A percentile compares a stretch with the other conserved stretches of the same genome.
Evolutionary conservation across 2,797 vertebrate species (phyloP).

Genomic region (Anisognathus igniventris): DNA sequence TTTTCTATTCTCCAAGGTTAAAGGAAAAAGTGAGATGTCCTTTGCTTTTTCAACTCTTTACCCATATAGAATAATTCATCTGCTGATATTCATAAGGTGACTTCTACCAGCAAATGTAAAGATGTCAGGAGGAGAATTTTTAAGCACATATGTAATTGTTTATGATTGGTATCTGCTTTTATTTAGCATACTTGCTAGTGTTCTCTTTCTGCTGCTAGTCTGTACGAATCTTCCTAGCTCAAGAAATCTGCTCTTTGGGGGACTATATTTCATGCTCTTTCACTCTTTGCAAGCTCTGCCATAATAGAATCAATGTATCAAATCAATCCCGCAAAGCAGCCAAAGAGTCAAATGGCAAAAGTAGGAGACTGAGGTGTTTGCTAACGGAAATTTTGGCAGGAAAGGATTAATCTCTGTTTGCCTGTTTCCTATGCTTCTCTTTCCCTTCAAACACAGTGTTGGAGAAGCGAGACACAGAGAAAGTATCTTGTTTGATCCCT

Average conservation of each 20-base stretch:
- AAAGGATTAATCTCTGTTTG: slow-evolving; percentile 12
- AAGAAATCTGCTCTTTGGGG: slow-evolving; percentile 49
- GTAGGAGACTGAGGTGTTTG: neutral
- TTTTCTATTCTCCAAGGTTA: slow-evolving; percentile 74
- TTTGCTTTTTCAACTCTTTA: slow-evolving; percentile 67
- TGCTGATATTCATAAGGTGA: slow-evolving; percentile 71
- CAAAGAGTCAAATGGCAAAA: neutral
- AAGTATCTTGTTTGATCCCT: neutral
- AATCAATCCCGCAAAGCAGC: slow-evolving; percentile 29
- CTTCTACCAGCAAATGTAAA: slow-evolving; percentile 67
- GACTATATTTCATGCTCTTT: slow-evolving; percentile 55
- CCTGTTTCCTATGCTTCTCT: neutral
- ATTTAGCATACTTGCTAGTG: slow-evolving; percentile 66
- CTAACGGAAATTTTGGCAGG: slow-evolving; percentile 23
- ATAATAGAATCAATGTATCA: slow-evolving; percentile 66
- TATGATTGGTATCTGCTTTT: slow-evolving; percentile 70
- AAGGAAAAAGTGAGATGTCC: slow-evolving; percentile 73
- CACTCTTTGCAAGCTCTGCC: slow-evolving; percentile 46
- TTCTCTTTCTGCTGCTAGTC: slow-evolving; percentile 26
- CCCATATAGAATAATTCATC: slow-evolving; percentile 73
- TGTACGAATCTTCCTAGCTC: neutral
- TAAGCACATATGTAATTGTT: slow-evolving; percentile 67
- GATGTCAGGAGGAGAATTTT: slow-evolving; percentile 61
- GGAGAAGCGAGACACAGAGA: neutral
- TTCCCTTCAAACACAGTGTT: neutral